Evolutionary conservation across 37 sponge, comb jelly and placozoan genomes (phyloP).

Genomic region (Eunapius fragilis): DNA sequence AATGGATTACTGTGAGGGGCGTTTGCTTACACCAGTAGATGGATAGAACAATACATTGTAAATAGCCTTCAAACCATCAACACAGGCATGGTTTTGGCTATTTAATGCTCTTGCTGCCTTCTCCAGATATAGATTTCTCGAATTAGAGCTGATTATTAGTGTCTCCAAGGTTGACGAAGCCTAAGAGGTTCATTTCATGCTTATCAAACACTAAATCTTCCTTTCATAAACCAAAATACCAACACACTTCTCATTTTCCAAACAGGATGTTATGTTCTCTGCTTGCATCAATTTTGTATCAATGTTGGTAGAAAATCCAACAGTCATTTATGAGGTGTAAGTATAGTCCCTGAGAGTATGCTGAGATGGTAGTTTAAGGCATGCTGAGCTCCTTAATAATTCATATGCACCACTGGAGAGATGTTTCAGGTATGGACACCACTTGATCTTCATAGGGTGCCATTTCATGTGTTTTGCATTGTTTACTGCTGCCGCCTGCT

Average conservation of each 20-base stretch:
- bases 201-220: constrained; percentile 38
- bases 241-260: constrained; percentile 3
- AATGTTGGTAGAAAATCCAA: constrained; percentile 3
- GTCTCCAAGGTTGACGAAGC: constrained; percentile 38
- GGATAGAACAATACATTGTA: background rate
- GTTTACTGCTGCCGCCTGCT: constrained; percentile 16
- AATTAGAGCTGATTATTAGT: constrained; percentile 30
- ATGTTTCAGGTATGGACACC: constrained; percentile 43
- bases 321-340: background rate
- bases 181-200: constrained; percentile 1
- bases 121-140: background rate
- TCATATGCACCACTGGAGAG: constrained; percentile 40
- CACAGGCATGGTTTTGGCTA: background rate
- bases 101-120: background rate
- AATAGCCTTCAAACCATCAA: background rate
- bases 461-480: constrained; percentile 39
- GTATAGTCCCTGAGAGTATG: constrained; percentile 24
- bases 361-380: constrained; percentile 23
- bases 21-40: background rate
- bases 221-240: constrained; percentile 2
- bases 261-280: background rate
- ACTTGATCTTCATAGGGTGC: constrained; percentile 58
- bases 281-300: constrained; percentile 4
- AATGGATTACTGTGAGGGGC: background rate
- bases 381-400: constrained; percentile 6